Percentiles rank a stretch among this genome's conserved stretches.
Evolutionary conservation across 2,113 vertebrate species (phyloP).

Genomic region (Epinephelus moara): DNA sequence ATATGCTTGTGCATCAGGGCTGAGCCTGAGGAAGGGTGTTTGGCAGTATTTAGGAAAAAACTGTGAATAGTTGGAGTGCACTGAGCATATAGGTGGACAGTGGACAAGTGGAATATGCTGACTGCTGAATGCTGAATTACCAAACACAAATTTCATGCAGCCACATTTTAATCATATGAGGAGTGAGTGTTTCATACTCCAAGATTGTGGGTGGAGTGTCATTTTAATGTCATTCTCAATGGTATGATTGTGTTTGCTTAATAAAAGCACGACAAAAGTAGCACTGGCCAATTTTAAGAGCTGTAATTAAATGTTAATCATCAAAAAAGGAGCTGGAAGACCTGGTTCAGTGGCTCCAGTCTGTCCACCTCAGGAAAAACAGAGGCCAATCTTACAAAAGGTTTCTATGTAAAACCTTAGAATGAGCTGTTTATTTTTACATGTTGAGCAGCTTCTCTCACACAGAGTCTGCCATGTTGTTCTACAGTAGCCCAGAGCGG

Average conservation of each 20-base stretch:
- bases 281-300: not conserved
- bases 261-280: not conserved
- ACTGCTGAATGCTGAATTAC: not conserved
- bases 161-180: not conserved
- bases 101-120: too few relatives aligned
- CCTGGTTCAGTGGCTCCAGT: slow-evolving; percentile 28
- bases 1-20: too few relatives aligned
- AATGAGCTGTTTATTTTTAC: too few relatives aligned
- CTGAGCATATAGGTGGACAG: too few relatives aligned
- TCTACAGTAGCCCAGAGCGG: too few relatives aligned
- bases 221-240: not conserved
- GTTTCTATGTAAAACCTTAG: not conserved
- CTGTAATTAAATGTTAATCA: slow-evolving; percentile 23
- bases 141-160: not conserved
- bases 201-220: not conserved
- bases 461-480: too few relatives aligned
- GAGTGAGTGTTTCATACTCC: too few relatives aligned
- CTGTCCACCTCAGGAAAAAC: not conserved
- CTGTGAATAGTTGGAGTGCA: not conserved
- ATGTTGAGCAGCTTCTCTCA: too few relatives aligned
- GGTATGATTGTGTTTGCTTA: not conserved
- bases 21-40: not conserved
- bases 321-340: not conserved
- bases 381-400: too few relatives aligned
- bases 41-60: not conserved